Conservation (phyloP, 2,113 vertebrate species). For the Trachemys scripta region DNA sequence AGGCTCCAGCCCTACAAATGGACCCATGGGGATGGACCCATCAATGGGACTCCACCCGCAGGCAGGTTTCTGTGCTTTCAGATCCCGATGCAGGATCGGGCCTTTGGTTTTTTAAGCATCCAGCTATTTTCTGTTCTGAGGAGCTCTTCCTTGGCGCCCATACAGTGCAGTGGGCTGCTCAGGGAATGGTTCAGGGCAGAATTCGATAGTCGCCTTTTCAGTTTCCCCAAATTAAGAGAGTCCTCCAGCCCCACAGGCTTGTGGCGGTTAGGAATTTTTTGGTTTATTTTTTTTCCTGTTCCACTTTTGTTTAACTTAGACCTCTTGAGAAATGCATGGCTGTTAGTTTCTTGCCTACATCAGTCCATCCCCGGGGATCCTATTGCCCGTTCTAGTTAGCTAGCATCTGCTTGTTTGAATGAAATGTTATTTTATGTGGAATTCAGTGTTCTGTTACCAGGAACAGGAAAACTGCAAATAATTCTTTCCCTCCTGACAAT, state of each 20-base stretch:
- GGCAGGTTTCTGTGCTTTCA: not conserved
- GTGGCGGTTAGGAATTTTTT: not conserved
- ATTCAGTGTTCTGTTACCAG: not conserved
- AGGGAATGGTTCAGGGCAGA: constrained; percentile 44
- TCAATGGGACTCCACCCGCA: not conserved
- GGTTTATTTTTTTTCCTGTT: fast-evolving
- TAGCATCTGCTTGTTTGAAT: not conserved
- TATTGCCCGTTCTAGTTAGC: not conserved
- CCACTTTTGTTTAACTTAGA: not conserved
- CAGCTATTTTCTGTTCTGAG: not conserved
- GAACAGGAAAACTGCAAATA: not conserved
- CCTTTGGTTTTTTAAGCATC: not conserved
- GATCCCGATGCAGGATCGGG: not conserved
- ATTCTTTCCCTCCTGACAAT: not conserved
- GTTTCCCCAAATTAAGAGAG: not conserved
- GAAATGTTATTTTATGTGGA: not conserved
- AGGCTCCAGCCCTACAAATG: not conserved
- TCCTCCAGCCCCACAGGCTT: not conserved
- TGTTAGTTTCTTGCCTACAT: not conserved
- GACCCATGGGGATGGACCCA: not conserved
- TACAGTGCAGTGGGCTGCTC: constrained; percentile 40
- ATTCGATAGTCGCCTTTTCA: constrained; percentile 41
- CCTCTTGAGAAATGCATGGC: not conserved
- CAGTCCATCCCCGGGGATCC: not conserved
- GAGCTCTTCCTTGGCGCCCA: not conserved